Percentiles rank a stretch among this genome's conserved stretches.
Conservation (phyloP, 2,888 invertebrate genomes). For the Andrena praecox region DNA sequence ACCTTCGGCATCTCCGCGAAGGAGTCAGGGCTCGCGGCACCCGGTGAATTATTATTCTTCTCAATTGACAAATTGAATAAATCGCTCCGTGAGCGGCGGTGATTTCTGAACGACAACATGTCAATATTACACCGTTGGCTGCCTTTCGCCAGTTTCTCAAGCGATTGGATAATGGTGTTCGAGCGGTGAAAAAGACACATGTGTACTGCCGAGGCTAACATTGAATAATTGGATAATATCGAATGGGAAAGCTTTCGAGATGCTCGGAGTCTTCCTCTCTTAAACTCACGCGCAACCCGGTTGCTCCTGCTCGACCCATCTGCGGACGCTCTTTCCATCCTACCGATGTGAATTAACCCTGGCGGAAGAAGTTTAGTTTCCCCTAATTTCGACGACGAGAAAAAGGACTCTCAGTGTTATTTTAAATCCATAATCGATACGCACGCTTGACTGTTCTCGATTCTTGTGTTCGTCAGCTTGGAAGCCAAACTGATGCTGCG, state of each 20-base stretch:
- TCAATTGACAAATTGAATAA: neutral
- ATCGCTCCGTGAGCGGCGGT: neutral
- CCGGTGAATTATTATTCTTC: neutral
- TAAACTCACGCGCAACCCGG: neutral
- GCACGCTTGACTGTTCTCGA: too few species aligned
- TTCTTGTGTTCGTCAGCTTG: too few species aligned
- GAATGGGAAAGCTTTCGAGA: slow-evolving; percentile 16
- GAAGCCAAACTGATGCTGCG: too few species aligned
- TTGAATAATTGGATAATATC: slow-evolving; percentile 65
- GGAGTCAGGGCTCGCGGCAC: neutral
- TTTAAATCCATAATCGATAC: too few species aligned
- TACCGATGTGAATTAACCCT: too few species aligned
- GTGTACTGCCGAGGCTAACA: slow-evolving; percentile 29
- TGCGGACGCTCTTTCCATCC: too few species aligned
- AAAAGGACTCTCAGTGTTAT: neutral
- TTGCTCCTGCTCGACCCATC: neutral
- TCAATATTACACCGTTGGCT: neutral
- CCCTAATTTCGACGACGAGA: neutral
- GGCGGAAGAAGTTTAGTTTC: too few species aligned
- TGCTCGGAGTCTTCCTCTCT: neutral
- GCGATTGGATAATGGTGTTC: slow-evolving; percentile 31
- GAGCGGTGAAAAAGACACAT: slow-evolving; percentile 22
- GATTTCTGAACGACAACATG: neutral
- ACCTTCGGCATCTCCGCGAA: neutral
- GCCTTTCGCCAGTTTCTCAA: neutral